Evolutionary conservation across 2,113 vertebrate species (phyloP).

Genomic region (Nestor notabilis): DNA sequence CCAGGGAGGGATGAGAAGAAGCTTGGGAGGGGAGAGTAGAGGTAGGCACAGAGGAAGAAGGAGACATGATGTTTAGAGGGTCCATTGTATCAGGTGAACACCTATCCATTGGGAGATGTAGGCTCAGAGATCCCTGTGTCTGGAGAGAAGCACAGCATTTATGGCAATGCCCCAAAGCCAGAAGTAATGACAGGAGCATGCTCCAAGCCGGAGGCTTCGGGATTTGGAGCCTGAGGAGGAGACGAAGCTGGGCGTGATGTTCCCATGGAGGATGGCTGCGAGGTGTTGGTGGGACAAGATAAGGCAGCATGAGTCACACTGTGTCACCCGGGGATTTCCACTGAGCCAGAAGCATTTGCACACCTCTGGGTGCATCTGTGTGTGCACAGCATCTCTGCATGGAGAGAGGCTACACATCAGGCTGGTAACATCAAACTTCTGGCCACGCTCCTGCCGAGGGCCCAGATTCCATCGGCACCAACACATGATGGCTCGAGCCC

Average conservation of each 20-base stretch:
- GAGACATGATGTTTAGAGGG: neutral
- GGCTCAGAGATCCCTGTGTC: neutral
- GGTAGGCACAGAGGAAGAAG: neutral
- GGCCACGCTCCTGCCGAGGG: accelerated
- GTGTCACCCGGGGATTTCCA: neutral
- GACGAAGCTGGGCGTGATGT: neutral
- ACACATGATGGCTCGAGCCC: accelerated
- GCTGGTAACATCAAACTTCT: neutral
- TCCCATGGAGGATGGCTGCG: neutral
- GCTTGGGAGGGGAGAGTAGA: neutral
- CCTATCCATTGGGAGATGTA: neutral
- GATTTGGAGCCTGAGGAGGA: neutral
- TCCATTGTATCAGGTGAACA: accelerated
- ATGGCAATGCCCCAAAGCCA: neutral
- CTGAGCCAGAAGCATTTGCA: neutral
- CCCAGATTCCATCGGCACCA: accelerated
- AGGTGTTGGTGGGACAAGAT: neutral
- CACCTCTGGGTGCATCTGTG: accelerated
- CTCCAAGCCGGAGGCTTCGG: neutral
- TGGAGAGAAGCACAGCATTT: neutral
- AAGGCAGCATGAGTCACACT: neutral
- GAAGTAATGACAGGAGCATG: neutral
- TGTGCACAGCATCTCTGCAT: neutral
- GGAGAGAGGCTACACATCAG: neutral
- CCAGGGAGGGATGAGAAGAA: neutral